These are phyloP conservation scores for Erebia palarica DNA, from an alignment of 2,888 invertebrate species.

Conservation along the genomic window DNA sequence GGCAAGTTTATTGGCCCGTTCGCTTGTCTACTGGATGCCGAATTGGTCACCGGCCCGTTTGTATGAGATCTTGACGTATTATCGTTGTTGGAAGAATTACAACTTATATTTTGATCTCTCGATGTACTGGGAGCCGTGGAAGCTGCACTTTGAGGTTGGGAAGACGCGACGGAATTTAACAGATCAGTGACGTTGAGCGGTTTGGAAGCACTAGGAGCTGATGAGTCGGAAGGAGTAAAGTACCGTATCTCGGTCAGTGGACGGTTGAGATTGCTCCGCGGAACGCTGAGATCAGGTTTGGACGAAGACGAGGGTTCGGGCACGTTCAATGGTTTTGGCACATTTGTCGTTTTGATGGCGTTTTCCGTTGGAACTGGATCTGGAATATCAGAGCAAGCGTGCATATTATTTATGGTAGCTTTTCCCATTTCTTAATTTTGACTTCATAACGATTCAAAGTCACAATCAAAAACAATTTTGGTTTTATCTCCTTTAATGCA, in stretches of 20 bases:
- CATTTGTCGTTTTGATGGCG: slow-evolving; percentile 1
- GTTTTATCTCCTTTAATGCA: not conserved
- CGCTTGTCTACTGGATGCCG: not conserved
- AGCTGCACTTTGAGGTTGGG: not conserved
- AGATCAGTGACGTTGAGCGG: not conserved
- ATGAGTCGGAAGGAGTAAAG: not conserved
- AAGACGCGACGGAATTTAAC: not conserved
- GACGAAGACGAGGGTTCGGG: not conserved
- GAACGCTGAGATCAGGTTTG: not conserved
- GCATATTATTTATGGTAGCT: too few relatives aligned
- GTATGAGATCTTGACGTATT: not conserved
- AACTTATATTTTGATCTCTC: not conserved
- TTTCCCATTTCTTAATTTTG: too few relatives aligned
- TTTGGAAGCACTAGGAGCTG: too few relatives aligned
- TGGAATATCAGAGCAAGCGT: not conserved
- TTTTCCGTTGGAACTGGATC: slow-evolving; percentile 13
- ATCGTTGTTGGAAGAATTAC: too few relatives aligned
- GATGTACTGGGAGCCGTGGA: not conserved
- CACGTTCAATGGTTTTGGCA: slow-evolving; percentile 5
- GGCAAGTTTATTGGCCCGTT: not conserved
- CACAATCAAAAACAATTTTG: too few relatives aligned
- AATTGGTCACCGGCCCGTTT: not conserved
- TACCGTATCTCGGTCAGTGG: not conserved
- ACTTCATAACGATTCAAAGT: too few relatives aligned
- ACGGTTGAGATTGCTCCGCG: not conserved